A percentile compares a stretch with the other conserved stretches of the same genome.
Evolutionary conservation across 2,797 vertebrate species (phyloP).

Genomic region (Platalea minor): DNA sequence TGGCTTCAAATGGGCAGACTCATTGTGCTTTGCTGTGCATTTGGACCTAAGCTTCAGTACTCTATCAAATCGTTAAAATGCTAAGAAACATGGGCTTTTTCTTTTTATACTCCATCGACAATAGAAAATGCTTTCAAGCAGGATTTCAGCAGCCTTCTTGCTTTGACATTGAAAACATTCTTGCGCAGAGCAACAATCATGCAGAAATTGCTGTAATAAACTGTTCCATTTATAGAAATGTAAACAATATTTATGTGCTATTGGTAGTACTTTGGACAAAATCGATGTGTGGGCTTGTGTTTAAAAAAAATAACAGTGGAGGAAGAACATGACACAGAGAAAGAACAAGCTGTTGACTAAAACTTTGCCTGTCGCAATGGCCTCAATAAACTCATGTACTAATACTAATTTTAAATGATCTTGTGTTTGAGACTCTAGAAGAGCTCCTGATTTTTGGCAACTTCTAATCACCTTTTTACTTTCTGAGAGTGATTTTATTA

Average conservation of each 20-base stretch:
- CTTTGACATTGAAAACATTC: slow-evolving; percentile 8
- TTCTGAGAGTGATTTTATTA: background rate
- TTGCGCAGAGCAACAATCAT: background rate
- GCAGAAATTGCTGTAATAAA: background rate
- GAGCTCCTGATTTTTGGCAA: background rate
- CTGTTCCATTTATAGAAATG: background rate
- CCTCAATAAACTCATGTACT: background rate
- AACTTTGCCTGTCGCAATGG: background rate
- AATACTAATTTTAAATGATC: background rate
- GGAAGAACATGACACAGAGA: background rate
- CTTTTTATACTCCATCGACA: background rate
- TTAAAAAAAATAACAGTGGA: background rate
- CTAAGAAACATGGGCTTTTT: background rate
- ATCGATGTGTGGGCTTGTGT: background rate
- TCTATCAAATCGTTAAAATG: background rate
- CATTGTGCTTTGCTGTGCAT: background rate
- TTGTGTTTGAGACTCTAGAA: background rate
- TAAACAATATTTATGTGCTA: slow-evolving; percentile 1
- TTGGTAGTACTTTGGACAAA: background rate
- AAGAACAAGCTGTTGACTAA: background rate
- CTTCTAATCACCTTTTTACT: background rate
- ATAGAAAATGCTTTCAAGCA: background rate
- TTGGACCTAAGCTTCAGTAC: background rate
- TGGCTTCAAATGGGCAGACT: background rate
- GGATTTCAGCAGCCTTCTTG: background rate